Base-by-base conservation (phyloP, 1,140 invertebrate genomes). In the Ostrea denselamellosa region DNA sequence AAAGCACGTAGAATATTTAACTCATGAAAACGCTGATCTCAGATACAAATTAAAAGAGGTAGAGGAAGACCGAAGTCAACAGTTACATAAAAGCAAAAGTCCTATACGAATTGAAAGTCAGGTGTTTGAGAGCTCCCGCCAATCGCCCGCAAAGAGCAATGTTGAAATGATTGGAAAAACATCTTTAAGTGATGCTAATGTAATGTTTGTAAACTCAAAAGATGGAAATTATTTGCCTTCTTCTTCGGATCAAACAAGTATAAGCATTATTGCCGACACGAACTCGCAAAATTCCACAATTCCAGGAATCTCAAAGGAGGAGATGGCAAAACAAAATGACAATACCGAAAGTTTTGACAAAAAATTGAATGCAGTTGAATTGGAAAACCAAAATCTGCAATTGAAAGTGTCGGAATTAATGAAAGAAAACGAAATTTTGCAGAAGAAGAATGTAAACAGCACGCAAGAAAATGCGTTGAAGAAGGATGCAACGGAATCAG, bases 1-100 rank as follows among this genome's bases (percentile, higher is more conserved):
- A 93, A 94, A 96, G 68, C 97, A 97, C 94, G 94, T 97, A 28
- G 96, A 97, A 94, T 94, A 97, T 2, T 96, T 97, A 58, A 96
- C 97, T 93, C 96, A 97, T 95, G 97, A 94, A 88, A 93, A 93
- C 89, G 89, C 90, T 25, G 92, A 92, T 17, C 90, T 93, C 84
- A 91, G 87, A 88, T 91, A 92, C 77, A 92, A 90, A 86, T 85
- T 90, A 51, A 89, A 65, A 51, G 85, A 65, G 28, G 89, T 93
- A 83, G 92, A 92, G 87, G 93, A 25, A 86, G 90, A 68, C 89
- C 93, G 89, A 44, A 89, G 58, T 17, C 84, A 28, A 91, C 95
- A 90, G 95, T 77, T 77, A 34, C 95, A 52, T 83, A 81, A 58
- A 68, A 34, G 52, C 14, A 85, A 62, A 25, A 62, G 53, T 56